Percentiles rank a stretch among this genome's conserved stretches.
phyloP scores from a whole-genome alignment of 2,113 vertebrate genomes.

The Trichomycterus rosablanca region DNA sequence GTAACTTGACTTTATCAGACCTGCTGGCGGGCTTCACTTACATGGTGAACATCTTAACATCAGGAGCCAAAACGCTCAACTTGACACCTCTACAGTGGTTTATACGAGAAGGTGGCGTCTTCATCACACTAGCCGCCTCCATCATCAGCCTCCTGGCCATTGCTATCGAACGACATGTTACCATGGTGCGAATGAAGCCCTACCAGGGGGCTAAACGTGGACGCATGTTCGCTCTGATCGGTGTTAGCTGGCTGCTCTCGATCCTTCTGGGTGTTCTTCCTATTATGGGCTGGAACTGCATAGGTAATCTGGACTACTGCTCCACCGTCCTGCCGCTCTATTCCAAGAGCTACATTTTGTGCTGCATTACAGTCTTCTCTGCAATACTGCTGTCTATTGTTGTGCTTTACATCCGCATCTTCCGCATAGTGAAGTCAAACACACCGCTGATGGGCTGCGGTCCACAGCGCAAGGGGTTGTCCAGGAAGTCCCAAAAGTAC shows the following conservation, averaged over 20 bases:
- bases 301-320: slow-evolving; percentile 68
- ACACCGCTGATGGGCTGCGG: slow-evolving; percentile 58
- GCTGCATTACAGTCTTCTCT: slow-evolving; percentile 77
- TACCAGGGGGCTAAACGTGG: slow-evolving; percentile 71
- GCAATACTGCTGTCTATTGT: slow-evolving; percentile 76
- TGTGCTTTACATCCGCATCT: slow-evolving; percentile 81
- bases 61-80: slow-evolving; percentile 75
- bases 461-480: slow-evolving; percentile 49
- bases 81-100: slow-evolving; percentile 84
- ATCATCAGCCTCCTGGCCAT: slow-evolving; percentile 85
- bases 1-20: slow-evolving; percentile 85
- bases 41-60: slow-evolving; percentile 81
- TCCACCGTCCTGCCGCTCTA: slow-evolving; percentile 86
- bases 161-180: slow-evolving; percentile 83
- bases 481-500: slow-evolving; percentile 70
- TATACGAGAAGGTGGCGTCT: slow-evolving; percentile 79
- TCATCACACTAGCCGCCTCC: slow-evolving; percentile 80
- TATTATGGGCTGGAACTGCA: slow-evolving; percentile 84
- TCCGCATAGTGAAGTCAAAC: slow-evolving; percentile 79
- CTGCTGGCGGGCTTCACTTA: slow-evolving; percentile 83
- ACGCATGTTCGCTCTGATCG: slow-evolving; percentile 75
- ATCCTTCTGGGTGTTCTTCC: slow-evolving; percentile 77
- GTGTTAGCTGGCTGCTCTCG: slow-evolving; percentile 73
- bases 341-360: slow-evolving; percentile 81
- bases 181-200: slow-evolving; percentile 81